phyloP scores from a whole-genome alignment of 1,140 invertebrate genomes.

The Drosophila parvula region DNA sequence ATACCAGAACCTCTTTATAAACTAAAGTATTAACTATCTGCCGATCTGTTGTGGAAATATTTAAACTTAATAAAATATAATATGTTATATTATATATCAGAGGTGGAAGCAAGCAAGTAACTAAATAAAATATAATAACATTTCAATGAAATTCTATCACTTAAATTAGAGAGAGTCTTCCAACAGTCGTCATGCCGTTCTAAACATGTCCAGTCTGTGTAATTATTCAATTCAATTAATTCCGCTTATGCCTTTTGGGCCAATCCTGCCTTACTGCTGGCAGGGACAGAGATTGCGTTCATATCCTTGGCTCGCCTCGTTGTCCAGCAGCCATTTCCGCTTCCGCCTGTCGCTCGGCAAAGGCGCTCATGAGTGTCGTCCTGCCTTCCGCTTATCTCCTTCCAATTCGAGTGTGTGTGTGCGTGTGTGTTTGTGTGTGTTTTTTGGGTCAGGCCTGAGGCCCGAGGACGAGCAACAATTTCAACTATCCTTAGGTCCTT shows the following conservation, averaged over 20 bases:
- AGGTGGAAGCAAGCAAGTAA: too few species aligned
- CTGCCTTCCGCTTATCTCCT: conserved; percentile 23
- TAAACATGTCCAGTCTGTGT: conserved; percentile 29
- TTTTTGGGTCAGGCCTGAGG: conserved; percentile 50
- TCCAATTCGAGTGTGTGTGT: neutral
- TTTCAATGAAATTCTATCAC: neutral
- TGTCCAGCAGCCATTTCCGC: conserved; percentile 74
- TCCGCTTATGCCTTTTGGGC: conserved; percentile 62
- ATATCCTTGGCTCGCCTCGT: conserved; percentile 15
- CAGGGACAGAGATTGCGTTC: conserved; percentile 15
- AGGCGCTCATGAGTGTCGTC: conserved; percentile 58
- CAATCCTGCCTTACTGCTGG: conserved; percentile 2
- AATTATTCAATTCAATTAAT: conserved; percentile 84
- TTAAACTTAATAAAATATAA: too few species aligned
- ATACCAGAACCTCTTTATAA: too few species aligned
- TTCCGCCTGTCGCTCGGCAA: conserved; percentile 60
- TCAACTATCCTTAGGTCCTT: conserved; percentile 60
- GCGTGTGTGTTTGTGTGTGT: neutral
- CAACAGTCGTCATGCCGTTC: neutral
- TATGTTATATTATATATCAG: too few species aligned
- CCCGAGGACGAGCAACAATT: conserved; percentile 55
- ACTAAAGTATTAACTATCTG: too few species aligned
- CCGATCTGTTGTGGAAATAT: too few species aligned
- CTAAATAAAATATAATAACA: too few species aligned
- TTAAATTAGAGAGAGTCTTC: neutral